Evolutionary conservation across 2,888 invertebrate genomes (phyloP), one percentile per base, ranked within the genome.

Genomic region (Branchipolynoe longqiensis): DNA sequence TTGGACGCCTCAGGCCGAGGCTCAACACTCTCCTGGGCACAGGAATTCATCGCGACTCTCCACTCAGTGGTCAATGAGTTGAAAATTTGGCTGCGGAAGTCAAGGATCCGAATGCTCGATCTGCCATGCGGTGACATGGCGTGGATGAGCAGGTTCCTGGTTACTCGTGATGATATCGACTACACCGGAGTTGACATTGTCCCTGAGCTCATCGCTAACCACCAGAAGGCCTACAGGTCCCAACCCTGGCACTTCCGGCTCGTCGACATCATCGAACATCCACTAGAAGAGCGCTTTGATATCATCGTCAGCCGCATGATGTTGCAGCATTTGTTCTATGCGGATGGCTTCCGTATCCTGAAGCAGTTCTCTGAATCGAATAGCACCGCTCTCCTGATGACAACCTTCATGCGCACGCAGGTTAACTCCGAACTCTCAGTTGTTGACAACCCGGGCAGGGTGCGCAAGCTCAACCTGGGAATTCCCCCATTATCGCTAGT

Each of bases 161-260:
- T 83, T 18, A 88, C 88, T 14, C 78, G 89, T 28, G 78, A 88
- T 56, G 89, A 89, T 78, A 85, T 89, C 25, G 87, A 88, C 31
- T 89, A 88, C 83, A 88, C 88, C 2, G 89, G 89, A 0, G 73
- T 88, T 1, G 89, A 89, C 59, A 87, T 89, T 31, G 89, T 89
- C 0, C 86, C 87, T 0, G 87, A 88, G 8, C 40, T 89, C 14
- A 89, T 89, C 8, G 64, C 58, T n/a, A 86, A 88, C 73, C 89
- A 89, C 82, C 56, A 62, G 31, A 74, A 85, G 58, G 48, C 81
- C 0, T 89, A 74, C 73, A 85, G 64, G n/a, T 59, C 38, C 12
- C 38, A 69, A 8, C 31, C 78, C 0, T 87, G 87, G 87, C 86
- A 64, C 25, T 89, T 89, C 82, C 18, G 54, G 0, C 36, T 56